Evolutionary conservation across 2,888 invertebrate genomes (phyloP).

Genomic region (Octonoba sinensis): DNA sequence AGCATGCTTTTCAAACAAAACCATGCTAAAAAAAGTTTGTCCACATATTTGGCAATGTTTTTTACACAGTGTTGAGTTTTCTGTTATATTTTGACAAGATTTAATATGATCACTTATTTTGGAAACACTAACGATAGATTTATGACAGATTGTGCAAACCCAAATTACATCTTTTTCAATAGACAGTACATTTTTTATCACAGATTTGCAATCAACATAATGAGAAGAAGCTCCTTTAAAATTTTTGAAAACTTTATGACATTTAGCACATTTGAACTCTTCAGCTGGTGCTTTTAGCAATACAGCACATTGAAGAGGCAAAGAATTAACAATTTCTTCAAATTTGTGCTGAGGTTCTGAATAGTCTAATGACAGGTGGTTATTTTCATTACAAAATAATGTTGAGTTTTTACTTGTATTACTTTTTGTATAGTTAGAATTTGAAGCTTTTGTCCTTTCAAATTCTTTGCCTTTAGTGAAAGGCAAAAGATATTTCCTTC

Average conservation of each 20-base stretch:
- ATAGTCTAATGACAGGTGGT: too few species aligned
- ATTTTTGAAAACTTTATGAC: slow-evolving; percentile 9
- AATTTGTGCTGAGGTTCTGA: too few species aligned
- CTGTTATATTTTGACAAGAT: slow-evolving; percentile 1
- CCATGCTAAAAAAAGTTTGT: not conserved
- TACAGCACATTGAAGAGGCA: too few species aligned
- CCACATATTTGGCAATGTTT: slow-evolving; percentile 2
- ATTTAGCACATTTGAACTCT: slow-evolving; percentile 19
- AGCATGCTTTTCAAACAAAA: not conserved
- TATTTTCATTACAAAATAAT: too few species aligned
- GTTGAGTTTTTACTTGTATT: too few species aligned
- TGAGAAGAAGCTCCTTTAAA: slow-evolving; percentile 3
- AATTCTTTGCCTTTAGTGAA: too few species aligned
- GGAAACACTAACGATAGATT: not conserved
- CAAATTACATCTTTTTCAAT: slow-evolving; percentile 4
- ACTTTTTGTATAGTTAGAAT: too few species aligned
- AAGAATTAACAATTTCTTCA: too few species aligned
- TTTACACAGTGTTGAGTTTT: not conserved
- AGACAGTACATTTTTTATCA: not conserved
- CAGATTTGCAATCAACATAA: slow-evolving; percentile 5
- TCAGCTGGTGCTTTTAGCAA: too few species aligned
- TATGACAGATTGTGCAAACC: slow-evolving; percentile 27
- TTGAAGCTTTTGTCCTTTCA: too few species aligned
- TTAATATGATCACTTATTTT: slow-evolving; percentile 6
- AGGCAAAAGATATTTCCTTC: too few species aligned